Evolutionary conservation across 2,113 vertebrate genomes (phyloP).

Genomic region (Tachysurus fulvidraco): DNA sequence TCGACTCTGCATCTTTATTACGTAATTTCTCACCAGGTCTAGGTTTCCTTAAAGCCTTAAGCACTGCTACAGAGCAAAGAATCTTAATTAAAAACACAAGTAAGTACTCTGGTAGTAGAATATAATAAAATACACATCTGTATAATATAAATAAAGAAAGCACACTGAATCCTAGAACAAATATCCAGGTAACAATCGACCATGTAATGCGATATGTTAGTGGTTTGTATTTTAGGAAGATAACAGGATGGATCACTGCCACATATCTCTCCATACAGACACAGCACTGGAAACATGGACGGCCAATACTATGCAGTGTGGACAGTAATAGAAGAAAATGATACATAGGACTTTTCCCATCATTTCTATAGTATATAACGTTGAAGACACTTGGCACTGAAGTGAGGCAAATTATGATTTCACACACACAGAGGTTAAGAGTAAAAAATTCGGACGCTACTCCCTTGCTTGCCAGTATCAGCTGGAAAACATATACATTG

Average conservation of each 20-base stretch:
- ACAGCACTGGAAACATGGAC: slow-evolving; percentile 40
- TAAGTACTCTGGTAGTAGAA: neutral
- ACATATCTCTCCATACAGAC: slow-evolving; percentile 42
- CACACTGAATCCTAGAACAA: neutral
- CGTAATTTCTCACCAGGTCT: neutral
- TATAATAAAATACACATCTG: neutral
- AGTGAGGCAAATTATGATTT: neutral
- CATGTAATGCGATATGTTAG: neutral
- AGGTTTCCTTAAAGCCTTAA: slow-evolving; percentile 33
- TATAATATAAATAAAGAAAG: neutral
- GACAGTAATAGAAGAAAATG: neutral
- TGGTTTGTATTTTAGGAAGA: slow-evolving; percentile 38
- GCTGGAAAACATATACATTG: neutral
- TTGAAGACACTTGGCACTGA: neutral
- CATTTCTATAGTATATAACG: neutral
- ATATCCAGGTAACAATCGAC: neutral
- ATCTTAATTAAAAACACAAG: slow-evolving; percentile 8
- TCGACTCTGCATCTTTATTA: slow-evolving; percentile 1
- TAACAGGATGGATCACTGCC: slow-evolving; percentile 21
- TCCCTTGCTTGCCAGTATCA: neutral
- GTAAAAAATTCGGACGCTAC: neutral
- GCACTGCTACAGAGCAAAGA: slow-evolving; percentile 35
- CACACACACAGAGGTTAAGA: slow-evolving; percentile 12
- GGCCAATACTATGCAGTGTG: neutral
- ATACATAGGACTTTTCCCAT: neutral